Evolutionary conservation across 2,888 invertebrate species (phyloP).

Genomic region (Aspidiotus rigidus): DNA sequence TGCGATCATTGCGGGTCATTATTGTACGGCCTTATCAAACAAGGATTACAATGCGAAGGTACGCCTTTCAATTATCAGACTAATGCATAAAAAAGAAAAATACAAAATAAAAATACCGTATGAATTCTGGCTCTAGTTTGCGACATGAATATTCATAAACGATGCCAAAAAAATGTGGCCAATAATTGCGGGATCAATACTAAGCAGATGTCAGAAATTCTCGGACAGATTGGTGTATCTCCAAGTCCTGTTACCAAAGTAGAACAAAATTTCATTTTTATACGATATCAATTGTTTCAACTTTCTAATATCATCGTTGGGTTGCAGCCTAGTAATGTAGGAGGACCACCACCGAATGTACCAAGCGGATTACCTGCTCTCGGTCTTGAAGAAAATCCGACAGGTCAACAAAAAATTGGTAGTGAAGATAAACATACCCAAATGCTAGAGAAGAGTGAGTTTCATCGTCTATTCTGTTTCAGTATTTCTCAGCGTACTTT

Average conservation of each 20-base stretch:
- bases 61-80: constrained; percentile 37
- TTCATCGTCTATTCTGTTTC: neutral
- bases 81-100: constrained; percentile 1
- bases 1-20: constrained; percentile 99
- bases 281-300: neutral
- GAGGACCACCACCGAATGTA: constrained; percentile 28
- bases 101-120: constrained; percentile 11
- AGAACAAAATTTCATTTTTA: neutral
- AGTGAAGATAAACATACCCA: neutral
- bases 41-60: constrained; percentile 94
- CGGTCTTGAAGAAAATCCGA: constrained; percentile 13
- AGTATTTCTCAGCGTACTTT: constrained; percentile 38
- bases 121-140: constrained; percentile 55
- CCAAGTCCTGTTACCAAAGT: constrained; percentile 27
- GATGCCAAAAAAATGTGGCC: constrained; percentile 97
- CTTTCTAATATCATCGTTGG: constrained; percentile 5
- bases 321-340: constrained; percentile 15
- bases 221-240: constrained; percentile 66
- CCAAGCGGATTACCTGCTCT: constrained; percentile 16
- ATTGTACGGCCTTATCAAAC: constrained; percentile 89
- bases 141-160: constrained; percentile 94
- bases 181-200: constrained; percentile 99
- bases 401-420: too few species aligned
- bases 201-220: constrained; percentile 88
- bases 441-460: neutral